These are phyloP conservation scores for Xylophagus ater DNA, from an alignment of 2,888 invertebrate species.

Conservation along the genomic window DNA sequence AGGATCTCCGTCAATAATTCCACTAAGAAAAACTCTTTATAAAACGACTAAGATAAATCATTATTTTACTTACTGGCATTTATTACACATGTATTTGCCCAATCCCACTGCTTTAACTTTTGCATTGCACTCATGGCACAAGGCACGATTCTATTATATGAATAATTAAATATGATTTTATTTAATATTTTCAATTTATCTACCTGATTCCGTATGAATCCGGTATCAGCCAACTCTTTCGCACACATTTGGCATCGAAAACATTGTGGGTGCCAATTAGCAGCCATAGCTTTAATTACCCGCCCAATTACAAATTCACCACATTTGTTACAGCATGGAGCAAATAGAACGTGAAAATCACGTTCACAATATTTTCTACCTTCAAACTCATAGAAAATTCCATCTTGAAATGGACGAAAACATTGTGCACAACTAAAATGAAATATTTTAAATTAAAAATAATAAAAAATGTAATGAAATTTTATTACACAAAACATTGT, in stretches of 20 bases:
- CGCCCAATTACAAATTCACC: constrained; percentile 95
- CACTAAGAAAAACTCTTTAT: constrained; percentile 52
- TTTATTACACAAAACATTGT: constrained; percentile 92
- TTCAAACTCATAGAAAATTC: constrained; percentile 97
- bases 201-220: constrained; percentile 87
- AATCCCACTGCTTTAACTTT: constrained; percentile 88
- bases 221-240: constrained; percentile 86
- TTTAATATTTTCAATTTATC: no score
- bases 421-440: constrained; percentile 87
- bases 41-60: background rate
- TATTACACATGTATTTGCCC: constrained; percentile 95
- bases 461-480: constrained; percentile 4
- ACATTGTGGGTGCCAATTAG: constrained; percentile 97
- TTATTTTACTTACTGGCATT: constrained; percentile 77
- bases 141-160: constrained; percentile 44
- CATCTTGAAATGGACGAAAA: constrained; percentile 94
- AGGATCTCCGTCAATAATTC: constrained; percentile 83
- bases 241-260: constrained; percentile 93
- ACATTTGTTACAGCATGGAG: constrained; percentile 82
- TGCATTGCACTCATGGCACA: constrained; percentile 96
- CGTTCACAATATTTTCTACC: constrained; percentile 98
- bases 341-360: constrained; percentile 95
- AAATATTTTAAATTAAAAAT: constrained; percentile 8
- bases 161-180: background rate
- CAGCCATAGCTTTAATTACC: constrained; percentile 98